Evolutionary conservation across 92 coral and sea anemone species (phyloP).

Genomic region (Phenganax subtilis): DNA sequence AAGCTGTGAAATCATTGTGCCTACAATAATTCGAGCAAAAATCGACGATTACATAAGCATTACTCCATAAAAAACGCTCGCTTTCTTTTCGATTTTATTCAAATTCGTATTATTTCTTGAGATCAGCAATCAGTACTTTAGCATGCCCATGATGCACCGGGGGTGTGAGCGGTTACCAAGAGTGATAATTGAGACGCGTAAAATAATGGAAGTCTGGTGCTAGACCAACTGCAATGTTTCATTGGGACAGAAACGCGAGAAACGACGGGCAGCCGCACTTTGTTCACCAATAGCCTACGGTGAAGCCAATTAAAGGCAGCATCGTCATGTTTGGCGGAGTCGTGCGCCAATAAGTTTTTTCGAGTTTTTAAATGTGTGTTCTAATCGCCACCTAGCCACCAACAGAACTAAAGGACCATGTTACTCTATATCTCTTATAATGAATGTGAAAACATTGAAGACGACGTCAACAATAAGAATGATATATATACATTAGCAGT

Average conservation of each 20-base stretch:
- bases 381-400: no score
- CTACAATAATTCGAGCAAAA: neutral
- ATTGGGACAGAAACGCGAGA: neutral
- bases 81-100: neutral
- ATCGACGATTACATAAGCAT: slow-evolving; percentile 17
- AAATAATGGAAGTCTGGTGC: neutral
- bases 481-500: no score
- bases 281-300: no score
- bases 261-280: neutral
- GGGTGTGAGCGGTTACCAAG: neutral
- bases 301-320: no score
- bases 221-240: neutral
- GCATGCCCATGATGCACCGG: slow-evolving; percentile 23
- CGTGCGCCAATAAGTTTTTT: no score
- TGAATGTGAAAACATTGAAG: no score
- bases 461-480: no score
- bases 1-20: neutral
- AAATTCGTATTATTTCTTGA: neutral
- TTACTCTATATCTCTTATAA: no score
- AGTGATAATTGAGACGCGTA: neutral
- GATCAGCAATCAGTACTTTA: neutral
- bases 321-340: no score
- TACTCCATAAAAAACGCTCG: neutral
- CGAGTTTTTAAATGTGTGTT: no score
- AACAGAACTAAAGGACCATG: no score